Evolutionary conservation across 2,888 invertebrate genomes (phyloP), one percentile per base, ranked within the genome.

Genomic region (Thymelicus acteon): DNA sequence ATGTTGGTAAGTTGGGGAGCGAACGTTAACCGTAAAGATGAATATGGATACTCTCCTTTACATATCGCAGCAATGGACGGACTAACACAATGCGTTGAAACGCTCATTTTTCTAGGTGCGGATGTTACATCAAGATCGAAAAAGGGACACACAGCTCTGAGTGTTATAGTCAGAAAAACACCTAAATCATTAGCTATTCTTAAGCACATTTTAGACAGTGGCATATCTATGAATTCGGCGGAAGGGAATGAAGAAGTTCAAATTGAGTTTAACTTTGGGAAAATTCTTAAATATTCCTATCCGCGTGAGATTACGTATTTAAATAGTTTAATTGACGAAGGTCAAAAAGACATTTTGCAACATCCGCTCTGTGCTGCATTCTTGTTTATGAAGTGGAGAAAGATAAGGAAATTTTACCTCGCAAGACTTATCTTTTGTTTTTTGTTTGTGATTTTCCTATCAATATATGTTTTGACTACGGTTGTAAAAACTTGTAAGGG

Each of bases 361-460:
- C 98, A 98, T 92, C 98, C 98, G 0, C 88, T 98, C 1, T 98
- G 98, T 84, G 97, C 97, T 12, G 97, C 98, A 0, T 98, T 98
- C 87, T 92, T 98, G 7, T 96, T 97, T 86, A 95, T 98, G 81
- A 98, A 98, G 84, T 98, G 98, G 98, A 96, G 97, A 77, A 97
- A 98, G 88, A 97, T 98, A 79, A 95, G 97, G 72, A 97, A 97
- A 85, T 98, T 97, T 88, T 98, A 98, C 86, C 95, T 97, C 67
- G 97, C 96, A 0, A 94, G 97, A 73, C 93, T 97, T 72, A 94
- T 97, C 64, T 97, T 97, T 84, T 97, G 97, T 87, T 96, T 97
- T 73, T 93, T 97, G 31, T 97, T 97, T 85, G 97, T 97, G 64
- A 89, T 97, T 39, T 96, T 97, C 79, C 90, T 97, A 67, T 97